Evolutionary conservation across 2,888 invertebrate genomes (phyloP), one percentile per base, ranked within the genome.

Genomic region (Cenopis cana): DNA sequence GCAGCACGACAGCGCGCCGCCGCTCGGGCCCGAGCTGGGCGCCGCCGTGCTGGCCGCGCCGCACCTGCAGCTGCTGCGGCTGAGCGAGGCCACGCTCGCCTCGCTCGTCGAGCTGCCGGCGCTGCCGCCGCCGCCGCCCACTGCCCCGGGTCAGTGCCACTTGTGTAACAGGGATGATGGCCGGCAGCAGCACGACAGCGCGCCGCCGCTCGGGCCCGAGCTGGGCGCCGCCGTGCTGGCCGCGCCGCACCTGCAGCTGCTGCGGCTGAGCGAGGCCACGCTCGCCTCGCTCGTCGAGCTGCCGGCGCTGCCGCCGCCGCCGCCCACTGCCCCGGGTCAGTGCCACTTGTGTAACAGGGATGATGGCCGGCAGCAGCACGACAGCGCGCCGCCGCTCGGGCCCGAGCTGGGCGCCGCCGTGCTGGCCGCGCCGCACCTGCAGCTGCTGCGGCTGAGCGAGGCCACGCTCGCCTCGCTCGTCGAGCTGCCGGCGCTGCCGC

Each of bases 351-450:
- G n/a, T n/a, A n/a, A n/a, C n/a, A n/a, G n/a, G n/a, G n/a, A n/a
- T n/a, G 24, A 98, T 99, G 14, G 97, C 97, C 77, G 99, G n/a
- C n/a, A 99, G 88, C 96, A 98, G 79, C 98, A 99, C 87, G 99
- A 99, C 89, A 95, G 97, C 73, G 84, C 82, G 54, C 96, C 96
- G 0, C 94, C 95, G 73, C 91, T 96, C 57, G 94, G 95, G 62
- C 89, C 94, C 4, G 97, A 97, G 83, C 96, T 98, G 77, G 94
- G 97, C 29, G 96, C 96, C 2, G 95, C 97, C 0, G 96, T 98
- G 75, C 96, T 98, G 81, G 94, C 95, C 70, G 97, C 98, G 29
- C 97, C 98, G 33, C 98, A 98, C 87, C 90, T 96, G 77, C 95
- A 97, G 94, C 94, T 99, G 75, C 96, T 99, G 89, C 96, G 98